These are phyloP conservation scores for Fragum whitleyi DNA, from an alignment of 2,888 invertebrate genomes.

Conservation along the genomic window DNA sequence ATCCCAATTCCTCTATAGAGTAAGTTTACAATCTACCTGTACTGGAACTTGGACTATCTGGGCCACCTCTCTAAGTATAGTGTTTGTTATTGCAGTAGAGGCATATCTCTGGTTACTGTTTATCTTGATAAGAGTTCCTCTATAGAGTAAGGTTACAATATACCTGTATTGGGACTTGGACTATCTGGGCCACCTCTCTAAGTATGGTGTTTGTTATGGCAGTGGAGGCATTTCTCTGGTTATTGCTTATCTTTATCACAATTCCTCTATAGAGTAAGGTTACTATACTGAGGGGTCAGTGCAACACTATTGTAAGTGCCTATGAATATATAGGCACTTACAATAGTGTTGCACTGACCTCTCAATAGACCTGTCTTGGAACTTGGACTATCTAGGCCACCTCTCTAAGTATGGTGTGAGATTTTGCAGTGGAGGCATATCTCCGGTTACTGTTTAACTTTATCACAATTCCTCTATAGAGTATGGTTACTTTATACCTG, in stretches of 20 bases:
- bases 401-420: conserved; percentile 86
- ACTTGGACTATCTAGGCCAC: too few relatives aligned
- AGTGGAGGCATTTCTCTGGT: conserved; percentile 87
- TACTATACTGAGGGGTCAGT: conserved; percentile 86
- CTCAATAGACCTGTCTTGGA: too few relatives aligned
- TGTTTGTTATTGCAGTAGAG: conserved; percentile 86
- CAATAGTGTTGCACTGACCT: too few relatives aligned
- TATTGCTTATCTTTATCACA: conserved; percentile 86
- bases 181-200: conserved; percentile 84
- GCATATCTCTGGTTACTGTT: too few relatives aligned
- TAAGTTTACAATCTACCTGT: too few relatives aligned
- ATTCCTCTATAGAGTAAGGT: conserved; percentile 84
- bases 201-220: conserved; percentile 86
- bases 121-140: too few relatives aligned
- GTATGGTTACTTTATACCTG: conserved; percentile 83
- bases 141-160: too few relatives aligned
- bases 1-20: conserved; percentile 84
- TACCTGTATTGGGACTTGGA: conserved; percentile 86
- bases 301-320: conserved; percentile 84
- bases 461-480: conserved; percentile 84
- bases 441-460: conserved; percentile 86
- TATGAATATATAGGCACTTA: too few relatives aligned
- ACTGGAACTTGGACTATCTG: conserved; percentile 85
- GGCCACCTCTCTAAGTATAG: conserved; percentile 86
- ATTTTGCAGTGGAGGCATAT: conserved; percentile 86